A percentile compares a stretch with the other conserved stretches of the same genome.
Evolutionary conservation across 2,113 vertebrate species (phyloP).

Genomic region (Micronisus gabar): DNA sequence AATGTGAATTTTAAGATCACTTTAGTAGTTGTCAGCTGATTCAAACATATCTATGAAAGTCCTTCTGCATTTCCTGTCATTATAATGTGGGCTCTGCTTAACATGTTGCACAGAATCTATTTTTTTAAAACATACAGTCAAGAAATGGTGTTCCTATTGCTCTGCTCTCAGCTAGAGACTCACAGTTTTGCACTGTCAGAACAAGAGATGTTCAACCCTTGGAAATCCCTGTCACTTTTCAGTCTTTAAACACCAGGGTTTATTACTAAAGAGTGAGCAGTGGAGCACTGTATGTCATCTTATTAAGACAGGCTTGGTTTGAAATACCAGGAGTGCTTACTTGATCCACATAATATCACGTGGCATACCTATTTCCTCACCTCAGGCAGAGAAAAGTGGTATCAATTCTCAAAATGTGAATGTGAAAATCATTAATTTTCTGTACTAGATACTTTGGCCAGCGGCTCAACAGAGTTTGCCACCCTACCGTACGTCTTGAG

Average conservation of each 20-base stretch:
- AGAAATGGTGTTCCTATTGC: background rate
- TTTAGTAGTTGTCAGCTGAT: background rate
- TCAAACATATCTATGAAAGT: background rate
- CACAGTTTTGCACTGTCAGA: background rate
- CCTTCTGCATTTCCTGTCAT: background rate
- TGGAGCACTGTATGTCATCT: background rate
- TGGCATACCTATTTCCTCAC: background rate
- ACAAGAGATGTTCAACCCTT: background rate
- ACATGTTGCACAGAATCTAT: background rate
- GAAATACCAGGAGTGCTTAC: background rate
- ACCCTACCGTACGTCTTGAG: background rate
- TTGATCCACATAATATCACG: fast-evolving
- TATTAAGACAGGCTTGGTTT: background rate
- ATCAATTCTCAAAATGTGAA: background rate
- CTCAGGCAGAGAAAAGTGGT: background rate
- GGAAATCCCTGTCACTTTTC: background rate
- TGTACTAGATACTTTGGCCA: background rate
- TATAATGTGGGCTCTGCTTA: background rate
- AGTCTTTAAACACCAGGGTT: background rate
- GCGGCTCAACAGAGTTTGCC: background rate
- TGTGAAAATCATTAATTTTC: background rate
- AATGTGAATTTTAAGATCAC: background rate
- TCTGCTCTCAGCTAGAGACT: background rate
- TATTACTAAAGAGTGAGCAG: background rate
- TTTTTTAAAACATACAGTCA: background rate